These are phyloP conservation scores for Nymphalis c-album DNA, from an alignment of 2,888 invertebrate genomes.

Conservation along the genomic window DNA sequence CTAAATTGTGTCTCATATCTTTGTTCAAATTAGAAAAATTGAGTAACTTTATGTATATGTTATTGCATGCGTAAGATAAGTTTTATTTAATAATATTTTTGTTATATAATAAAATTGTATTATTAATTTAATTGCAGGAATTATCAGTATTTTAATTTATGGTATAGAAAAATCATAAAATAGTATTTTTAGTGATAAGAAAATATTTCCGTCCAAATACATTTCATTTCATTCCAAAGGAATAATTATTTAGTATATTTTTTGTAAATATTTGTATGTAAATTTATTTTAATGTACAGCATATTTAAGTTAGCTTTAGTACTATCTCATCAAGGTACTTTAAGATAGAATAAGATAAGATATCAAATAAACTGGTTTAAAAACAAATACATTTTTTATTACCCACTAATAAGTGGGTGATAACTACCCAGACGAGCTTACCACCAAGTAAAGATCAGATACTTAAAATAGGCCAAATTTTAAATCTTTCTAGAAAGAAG, in stretches of 20 bases:
- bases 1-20: too few species aligned
- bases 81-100: neutral
- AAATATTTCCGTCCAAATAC: conserved; percentile 70
- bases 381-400: neutral
- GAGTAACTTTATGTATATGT: neutral
- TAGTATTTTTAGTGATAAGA: conserved; percentile 23
- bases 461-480: too few species aligned
- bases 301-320: too few species aligned
- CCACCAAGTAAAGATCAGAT: too few species aligned
- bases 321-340: conserved; percentile 1
- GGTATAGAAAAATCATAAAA: conserved; percentile 35
- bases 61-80: neutral
- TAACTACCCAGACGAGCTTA: too few species aligned
- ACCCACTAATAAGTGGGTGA: neutral
- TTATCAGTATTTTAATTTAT: conserved; percentile 48
- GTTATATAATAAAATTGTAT: neutral
- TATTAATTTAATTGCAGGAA: conserved; percentile 26
- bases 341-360: conserved; percentile 19
- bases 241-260: conserved; percentile 52
- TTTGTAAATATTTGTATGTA: conserved; percentile 36
- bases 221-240: conserved; percentile 74
- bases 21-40: too few species aligned
- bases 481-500: too few species aligned
- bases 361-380: conserved; percentile 14
- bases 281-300: conserved; percentile 17